Conservation (phyloP, 2,797 vertebrate species). For the Natrix natrix region DNA sequence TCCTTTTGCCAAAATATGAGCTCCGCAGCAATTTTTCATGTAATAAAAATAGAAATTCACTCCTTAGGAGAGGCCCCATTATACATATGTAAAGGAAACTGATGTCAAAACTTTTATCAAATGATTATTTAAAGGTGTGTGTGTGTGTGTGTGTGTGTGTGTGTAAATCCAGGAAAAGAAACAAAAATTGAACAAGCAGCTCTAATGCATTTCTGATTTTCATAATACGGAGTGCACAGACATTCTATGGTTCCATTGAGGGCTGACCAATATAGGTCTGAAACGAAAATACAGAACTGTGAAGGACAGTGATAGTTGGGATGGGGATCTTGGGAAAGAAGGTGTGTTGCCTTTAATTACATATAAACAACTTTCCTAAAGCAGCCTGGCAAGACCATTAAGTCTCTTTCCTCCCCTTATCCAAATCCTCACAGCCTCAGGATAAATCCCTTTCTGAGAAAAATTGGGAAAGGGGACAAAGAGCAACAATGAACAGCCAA, state of each 20-base stretch:
- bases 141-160: no score
- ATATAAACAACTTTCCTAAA: conserved; percentile 10
- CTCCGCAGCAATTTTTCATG: not conserved
- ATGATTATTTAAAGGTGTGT: not conserved
- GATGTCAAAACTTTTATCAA: not conserved
- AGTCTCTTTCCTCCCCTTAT: conserved; percentile 12
- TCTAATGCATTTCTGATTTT: not conserved
- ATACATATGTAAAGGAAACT: not conserved
- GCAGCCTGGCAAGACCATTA: not conserved
- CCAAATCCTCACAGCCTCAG: conserved; percentile 2
- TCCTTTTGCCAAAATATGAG: not conserved
- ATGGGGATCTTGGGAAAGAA: not conserved
- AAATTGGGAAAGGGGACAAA: not conserved
- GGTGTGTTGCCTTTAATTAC: not conserved
- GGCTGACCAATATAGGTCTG: not conserved
- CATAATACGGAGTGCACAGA: no score
- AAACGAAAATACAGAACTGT: not conserved
- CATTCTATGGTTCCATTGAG: not conserved
- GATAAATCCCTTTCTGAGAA: conserved; percentile 7
- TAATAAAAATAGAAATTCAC: not conserved
- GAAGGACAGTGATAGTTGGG: not conserved
- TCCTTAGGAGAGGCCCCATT: not conserved
- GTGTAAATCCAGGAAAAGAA: rapidly evolving
- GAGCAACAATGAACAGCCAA: not conserved
- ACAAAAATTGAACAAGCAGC: not conserved